Conservation (phyloP, 1,140 invertebrate species). For the Heliconius melpomene region DNA sequence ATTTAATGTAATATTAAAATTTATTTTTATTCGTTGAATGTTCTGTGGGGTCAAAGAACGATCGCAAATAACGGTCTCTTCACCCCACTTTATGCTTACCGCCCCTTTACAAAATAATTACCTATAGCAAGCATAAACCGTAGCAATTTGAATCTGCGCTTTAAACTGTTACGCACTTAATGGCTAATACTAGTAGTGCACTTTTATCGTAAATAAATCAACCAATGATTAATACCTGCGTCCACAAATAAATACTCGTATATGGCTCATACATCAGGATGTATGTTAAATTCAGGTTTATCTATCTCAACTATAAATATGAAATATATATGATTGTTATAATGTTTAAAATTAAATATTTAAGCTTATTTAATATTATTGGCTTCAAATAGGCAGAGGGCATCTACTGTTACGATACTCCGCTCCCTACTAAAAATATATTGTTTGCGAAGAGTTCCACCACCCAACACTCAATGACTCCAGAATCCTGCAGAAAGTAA, state of each 20-base stretch:
- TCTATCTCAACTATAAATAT: too few species aligned
- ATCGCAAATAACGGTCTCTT: constrained; percentile 34
- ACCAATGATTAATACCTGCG: not conserved
- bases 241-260: not conserved
- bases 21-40: constrained; percentile 22
- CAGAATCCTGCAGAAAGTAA: too few species aligned
- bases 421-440: too few species aligned
- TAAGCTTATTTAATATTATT: too few species aligned
- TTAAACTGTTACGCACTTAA: constrained; percentile 8
- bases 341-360: too few species aligned
- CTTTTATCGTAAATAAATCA: constrained; percentile 2
- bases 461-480: too few species aligned
- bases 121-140: constrained; percentile 35
- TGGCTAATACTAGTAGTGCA: not conserved
- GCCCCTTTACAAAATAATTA: constrained; percentile 34
- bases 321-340: too few species aligned
- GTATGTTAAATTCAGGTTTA: not conserved
- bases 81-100: constrained; percentile 12
- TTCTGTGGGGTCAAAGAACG: constrained; percentile 16
- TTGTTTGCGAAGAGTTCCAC: too few species aligned
- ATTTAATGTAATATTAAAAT: not conserved
- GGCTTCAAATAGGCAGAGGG: too few species aligned
- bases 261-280: not conserved
- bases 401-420: too few species aligned
- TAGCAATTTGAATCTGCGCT: constrained; percentile 31